A percentile compares a stretch with the other conserved stretches of the same genome.
Evolutionary conservation across 2,113 vertebrate genomes (phyloP).

Genomic region (Platichthys flesus): DNA sequence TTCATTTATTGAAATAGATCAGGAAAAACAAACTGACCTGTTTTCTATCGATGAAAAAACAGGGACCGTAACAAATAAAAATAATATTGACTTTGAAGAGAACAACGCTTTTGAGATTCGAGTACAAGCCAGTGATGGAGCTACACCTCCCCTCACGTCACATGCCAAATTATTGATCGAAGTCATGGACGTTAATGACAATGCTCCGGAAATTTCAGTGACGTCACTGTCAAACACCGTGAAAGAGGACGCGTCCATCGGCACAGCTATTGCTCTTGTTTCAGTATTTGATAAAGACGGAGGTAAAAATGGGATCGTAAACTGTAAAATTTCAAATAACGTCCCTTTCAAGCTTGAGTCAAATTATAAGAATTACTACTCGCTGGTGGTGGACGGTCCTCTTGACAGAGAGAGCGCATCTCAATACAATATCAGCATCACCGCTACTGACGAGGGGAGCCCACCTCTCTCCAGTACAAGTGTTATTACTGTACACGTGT

Average conservation of each 20-base stretch:
- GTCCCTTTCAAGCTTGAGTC: conserved; percentile 80
- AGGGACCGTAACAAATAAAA: conserved; percentile 57
- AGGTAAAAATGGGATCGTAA: conserved; percentile 79
- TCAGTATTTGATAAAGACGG: conserved; percentile 84
- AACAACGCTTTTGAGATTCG: conserved; percentile 83
- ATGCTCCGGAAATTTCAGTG: conserved; percentile 77
- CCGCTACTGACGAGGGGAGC: conserved; percentile 84
- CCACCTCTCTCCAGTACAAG: conserved; percentile 81
- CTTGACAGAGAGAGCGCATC: conserved; percentile 84
- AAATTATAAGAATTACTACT: conserved; percentile 84
- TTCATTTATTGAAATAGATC: conserved; percentile 78
- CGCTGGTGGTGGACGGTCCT: conserved; percentile 80
- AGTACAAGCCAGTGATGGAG: conserved; percentile 87
- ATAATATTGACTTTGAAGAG: conserved; percentile 81
- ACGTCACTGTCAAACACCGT: conserved; percentile 82
- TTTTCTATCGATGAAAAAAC: conserved; percentile 77
- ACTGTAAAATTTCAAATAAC: conserved; percentile 70
- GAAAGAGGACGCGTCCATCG: conserved; percentile 81
- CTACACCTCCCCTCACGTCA: conserved; percentile 73
- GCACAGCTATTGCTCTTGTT: conserved; percentile 86
- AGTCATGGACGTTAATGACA: conserved; percentile 80
- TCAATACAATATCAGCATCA: conserved; percentile 85
- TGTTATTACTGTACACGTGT: conserved; percentile 78
- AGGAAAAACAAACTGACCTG: conserved; percentile 75
- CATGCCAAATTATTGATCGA: conserved; percentile 85